Base-by-base conservation (phyloP, 2,113 vertebrate species). In the Sorex araneus region DNA sequence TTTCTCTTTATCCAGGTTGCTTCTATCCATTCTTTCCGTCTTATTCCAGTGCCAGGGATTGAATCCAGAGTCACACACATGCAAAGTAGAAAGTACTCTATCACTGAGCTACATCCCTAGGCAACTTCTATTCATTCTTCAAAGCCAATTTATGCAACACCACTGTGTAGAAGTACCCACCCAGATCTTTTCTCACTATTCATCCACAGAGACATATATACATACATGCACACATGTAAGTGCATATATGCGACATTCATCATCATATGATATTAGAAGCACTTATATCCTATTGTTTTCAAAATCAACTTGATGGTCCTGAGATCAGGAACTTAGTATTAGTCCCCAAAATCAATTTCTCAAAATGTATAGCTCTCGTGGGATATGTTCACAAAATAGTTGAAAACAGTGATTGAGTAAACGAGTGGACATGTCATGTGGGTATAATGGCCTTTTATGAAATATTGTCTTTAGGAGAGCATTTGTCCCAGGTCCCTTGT, bases 341-440 rank as follows among this genome's bases (percentile, higher is more conserved):
- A 34, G 40, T 54, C 43, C 64, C 63, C 47, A 0, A 13, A 43
- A 5, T 18, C n/a, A 50, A 2, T 78, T 60, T 85, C 27, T 36
- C 34, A 83, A 84, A 83, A 76, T 30, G 79, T 50, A 54, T 6
- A 50, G 21, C 8, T 93, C 47, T 93, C 23, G 75, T 30, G 57
- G 9, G 15, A 77, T 43, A n/a, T 71, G 19, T 7, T 71, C 0
- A 47, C 34, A 91, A 87, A 50, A 30, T 12, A 10, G 40, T 6
- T 34, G 25, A 71, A 77, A 32, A 69, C 21, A 57, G 8, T 71
- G 32, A 79, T 76, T 71, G 30, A 80, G 23, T 70, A 28, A 76
- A 67, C 76, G 25, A 71, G 9, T 57, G 30, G 15, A 13, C 47
- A 45, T 66, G 18, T 64, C n/a, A 11, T 23, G 7, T n/a, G 16